Evolutionary conservation across 2,797 vertebrate species (phyloP), one percentile per base, ranked within the genome.

Genomic region (Schizothorax lantsangensis): DNA sequence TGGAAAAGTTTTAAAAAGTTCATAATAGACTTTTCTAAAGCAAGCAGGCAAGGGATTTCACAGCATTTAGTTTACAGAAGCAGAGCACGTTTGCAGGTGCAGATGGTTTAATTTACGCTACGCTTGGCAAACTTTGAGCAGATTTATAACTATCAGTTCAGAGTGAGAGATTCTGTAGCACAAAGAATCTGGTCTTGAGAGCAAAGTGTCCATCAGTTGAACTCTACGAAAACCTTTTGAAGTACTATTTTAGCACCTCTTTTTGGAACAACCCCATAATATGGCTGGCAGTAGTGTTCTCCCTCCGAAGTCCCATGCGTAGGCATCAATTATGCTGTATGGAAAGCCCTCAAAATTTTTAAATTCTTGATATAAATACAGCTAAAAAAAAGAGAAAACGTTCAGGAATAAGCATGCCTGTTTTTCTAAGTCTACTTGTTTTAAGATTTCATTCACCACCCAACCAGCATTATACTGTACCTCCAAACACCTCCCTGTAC

Each of bases 141-240:
- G 38, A 45, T 79, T 79, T 79, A 62, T 79, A 79, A 79, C 78
- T 45, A 79, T 79, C 38, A 79, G 57, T 26, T 64, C n/a, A 79
- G 78, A 79, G n/a, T 40, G 78, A 79, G 78, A 79, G 23, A n/a
- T 79, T 43, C n/a, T 79, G 57, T 17, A 30, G 54, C 38, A 79
- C 54, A 79, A 79, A 26, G 2, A 79, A 79, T 79, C 78, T 79
- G 19, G 57, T 79, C 78, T 79, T 79, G 38, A 79, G 38, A 62
- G 57, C 36, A 45, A 79, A 43, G 23, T 64, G 78, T 19, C 78
- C n/a, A 79, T 45, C n/a, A 79, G 2, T 19, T 64, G 78, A 79
- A 79, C 57, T 38, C 57, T 19, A 62, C 8, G 9, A 45, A 62
- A 43, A 15, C n/a, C 54, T 40, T 79, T 43, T 59, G 8, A 79